Base-by-base conservation (phyloP, 2,888 invertebrate genomes). In the Mellilla xanthometata region DNA sequence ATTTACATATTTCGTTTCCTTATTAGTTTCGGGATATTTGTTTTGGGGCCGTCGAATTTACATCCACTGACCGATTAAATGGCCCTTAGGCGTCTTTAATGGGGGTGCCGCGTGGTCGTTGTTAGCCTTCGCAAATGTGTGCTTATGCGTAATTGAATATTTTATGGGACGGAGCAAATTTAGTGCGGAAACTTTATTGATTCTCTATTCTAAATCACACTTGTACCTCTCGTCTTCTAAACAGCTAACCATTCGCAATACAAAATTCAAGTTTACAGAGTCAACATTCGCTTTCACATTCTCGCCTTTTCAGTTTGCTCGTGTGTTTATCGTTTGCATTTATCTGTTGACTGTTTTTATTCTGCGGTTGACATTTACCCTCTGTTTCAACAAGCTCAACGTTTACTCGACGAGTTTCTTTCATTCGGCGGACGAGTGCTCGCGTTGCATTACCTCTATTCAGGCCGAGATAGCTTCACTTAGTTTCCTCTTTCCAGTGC, bases 1-100 rank as follows among this genome's bases (percentile, higher is more conserved):
- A 89, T 89, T 89, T 89, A 89, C 89, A 88, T 89, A 89, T 89
- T 89, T 88, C 89, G 89, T 87, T 89, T 89, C 88, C 89, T 89
- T 89, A 88, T 89, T 89, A 89, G 88, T 88, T 89, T 87, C 78
- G 87, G 89, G 86, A 85, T 88, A 88, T 89, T 89, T 88, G 89
- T 89, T 87, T 88, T 88, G 80, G 89, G 87, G 85, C 84, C 76
- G 75, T 68, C 76, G 81, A 86, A 88, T 88, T 88, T 89, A 88
- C 89, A 88, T 89, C 82, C 83, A 84, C 89, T 89, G 89, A 89
- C 89, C 89, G 88, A 89, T 88, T 89, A 89, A 88, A 89, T 87
- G 87, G 87, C 89, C 89, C 87, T 88, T 87, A 87, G 88, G 89
- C 87, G 84, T 86, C 89, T 88, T 88, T 88, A 89, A 88, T 88